Evolutionary conservation across 2,888 invertebrate species (phyloP).

Genomic region (Gymnosoma rotundatum): DNA sequence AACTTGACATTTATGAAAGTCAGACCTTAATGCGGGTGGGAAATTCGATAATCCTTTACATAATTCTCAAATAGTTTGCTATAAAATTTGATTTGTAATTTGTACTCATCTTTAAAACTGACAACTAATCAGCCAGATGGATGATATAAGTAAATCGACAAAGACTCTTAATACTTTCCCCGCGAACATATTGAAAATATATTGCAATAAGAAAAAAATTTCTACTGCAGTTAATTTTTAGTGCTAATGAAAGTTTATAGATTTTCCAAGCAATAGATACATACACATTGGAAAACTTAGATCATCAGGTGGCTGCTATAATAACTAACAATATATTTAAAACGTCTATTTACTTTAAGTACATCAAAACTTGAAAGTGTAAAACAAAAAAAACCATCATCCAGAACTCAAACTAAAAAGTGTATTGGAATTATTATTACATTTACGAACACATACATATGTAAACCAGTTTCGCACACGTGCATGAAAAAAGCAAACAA

Average conservation of each 20-base stretch:
- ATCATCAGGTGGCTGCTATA: slow-evolving; percentile 62
- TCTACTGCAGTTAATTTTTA: slow-evolving; percentile 9
- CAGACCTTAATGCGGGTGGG: no score
- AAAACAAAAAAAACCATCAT: slow-evolving; percentile 24
- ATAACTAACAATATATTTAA: slow-evolving; percentile 9
- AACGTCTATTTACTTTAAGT: slow-evolving; percentile 33
- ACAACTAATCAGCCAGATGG: no score
- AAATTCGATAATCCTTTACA: no score
- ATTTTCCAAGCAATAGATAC: slow-evolving; percentile 64
- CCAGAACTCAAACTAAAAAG: slow-evolving; percentile 33
- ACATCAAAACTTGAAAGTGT: slow-evolving; percentile 39
- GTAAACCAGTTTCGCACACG: slow-evolving; percentile 32
- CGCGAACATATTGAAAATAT: no score
- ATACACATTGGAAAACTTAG: slow-evolving; percentile 60
- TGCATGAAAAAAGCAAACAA: slow-evolving; percentile 28
- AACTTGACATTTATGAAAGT: no score
- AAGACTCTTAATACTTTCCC: no score
- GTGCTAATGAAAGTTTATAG: slow-evolving; percentile 71
- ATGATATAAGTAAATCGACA: no score
- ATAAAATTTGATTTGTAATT: no score
- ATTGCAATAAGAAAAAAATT: neutral
- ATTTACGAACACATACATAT: slow-evolving; percentile 17
- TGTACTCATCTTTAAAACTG: no score
- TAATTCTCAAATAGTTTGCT: no score
- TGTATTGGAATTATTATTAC: slow-evolving; percentile 41